Percentiles rank a stretch among this genome's conserved stretches.
Conservation (phyloP, 2,113 vertebrate genomes). For the Rhegmatorhina hoffmannsi region DNA sequence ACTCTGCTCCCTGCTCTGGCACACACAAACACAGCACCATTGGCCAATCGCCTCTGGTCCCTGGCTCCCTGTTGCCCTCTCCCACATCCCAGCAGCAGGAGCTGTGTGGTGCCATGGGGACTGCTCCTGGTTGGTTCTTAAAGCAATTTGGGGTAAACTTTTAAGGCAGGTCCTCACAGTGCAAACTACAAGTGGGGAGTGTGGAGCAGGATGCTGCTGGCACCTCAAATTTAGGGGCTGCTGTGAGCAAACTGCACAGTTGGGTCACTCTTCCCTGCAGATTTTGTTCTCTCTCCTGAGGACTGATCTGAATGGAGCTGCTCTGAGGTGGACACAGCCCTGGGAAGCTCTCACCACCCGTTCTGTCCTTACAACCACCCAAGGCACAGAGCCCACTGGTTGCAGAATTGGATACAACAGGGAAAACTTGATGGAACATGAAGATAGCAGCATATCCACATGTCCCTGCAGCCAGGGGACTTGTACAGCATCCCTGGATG, state of each 20-base stretch:
- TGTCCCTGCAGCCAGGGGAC: accelerated
- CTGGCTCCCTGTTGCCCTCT: accelerated
- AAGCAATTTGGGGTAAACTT: background rate
- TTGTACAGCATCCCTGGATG: accelerated
- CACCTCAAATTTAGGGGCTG: background rate
- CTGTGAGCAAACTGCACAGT: background rate
- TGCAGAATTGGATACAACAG: background rate
- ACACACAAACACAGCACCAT: accelerated
- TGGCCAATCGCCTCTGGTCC: background rate
- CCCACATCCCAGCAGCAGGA: background rate
- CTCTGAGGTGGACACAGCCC: background rate
- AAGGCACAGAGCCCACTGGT: background rate
- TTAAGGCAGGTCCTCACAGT: background rate
- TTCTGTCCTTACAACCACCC: background rate
- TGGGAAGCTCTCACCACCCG: background rate
- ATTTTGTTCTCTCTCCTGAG: background rate
- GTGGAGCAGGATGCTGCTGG: background rate
- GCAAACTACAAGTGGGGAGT: background rate
- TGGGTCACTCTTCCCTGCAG: background rate
- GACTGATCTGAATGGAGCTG: accelerated
- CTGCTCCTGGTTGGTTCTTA: background rate
- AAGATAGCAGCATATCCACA: accelerated
- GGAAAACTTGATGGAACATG: accelerated
- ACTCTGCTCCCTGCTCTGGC: background rate
- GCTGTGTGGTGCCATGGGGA: background rate